Base-by-base conservation (phyloP, 2,113 vertebrate species). In the Malurus elegans region DNA sequence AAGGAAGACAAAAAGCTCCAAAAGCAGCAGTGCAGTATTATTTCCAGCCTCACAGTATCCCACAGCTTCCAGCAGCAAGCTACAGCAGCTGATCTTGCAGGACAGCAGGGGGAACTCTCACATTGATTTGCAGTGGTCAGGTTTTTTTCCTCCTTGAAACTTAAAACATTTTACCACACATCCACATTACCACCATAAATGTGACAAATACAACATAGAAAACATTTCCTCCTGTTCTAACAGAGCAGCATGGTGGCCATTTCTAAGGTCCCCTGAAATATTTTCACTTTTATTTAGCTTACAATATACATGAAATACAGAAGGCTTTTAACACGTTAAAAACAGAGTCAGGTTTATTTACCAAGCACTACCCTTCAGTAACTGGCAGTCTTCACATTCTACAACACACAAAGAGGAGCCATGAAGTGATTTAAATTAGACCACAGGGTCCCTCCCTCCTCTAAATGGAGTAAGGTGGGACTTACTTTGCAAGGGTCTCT, bases 81-180 rank as follows among this genome's bases (percentile, higher is more conserved):
- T 87, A 31, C 65, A 81, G 91, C 80, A 92, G 79, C 76, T 88
- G 61, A 44, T 79, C 47, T 40, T 44, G 45, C 44, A 90, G 20
- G 93, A 97, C 97, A 96, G 97, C 82, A 98, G 98, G 97, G 98
- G 98, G 98, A 97, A 96, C 97, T 94, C 97, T 97, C 89, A 86
- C 93, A 97, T 74, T 87, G 79, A 91, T 79, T 92, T 95, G 92
- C 42, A 64, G 90, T 3, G 3, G 3, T 58, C 32, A 34, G 36
- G 56, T 13, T 5, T 47, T 75, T 32, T 61, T 20, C 36, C 53
- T 85, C 48, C 45, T 79, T 50, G 66, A 85, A 85, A 81, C 24
- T 17, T 31, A 6, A 21, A 67, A 48, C 40, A 11, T 62, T 79
- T 82, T 62, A 76, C 36, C 75, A 34, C 10, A 8, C 11, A 53